Percentiles rank a stretch among this genome's conserved stretches.
These are phyloP conservation scores for Drosophila testacea DNA, from an alignment of 2,888 invertebrate species.

Conservation along the genomic window DNA sequence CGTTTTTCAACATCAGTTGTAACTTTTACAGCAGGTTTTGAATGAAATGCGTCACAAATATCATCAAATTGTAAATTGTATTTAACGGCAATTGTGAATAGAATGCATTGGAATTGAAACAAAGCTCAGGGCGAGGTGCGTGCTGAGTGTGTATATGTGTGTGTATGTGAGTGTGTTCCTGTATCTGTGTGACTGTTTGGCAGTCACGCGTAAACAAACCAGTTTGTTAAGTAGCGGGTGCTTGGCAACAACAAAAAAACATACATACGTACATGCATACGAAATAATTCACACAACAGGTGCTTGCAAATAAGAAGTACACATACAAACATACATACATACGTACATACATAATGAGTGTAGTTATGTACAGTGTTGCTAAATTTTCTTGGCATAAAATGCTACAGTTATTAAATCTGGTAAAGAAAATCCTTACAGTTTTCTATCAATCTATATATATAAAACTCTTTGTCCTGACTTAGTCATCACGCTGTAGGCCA, in stretches of 20 bases:
- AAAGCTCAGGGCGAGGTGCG: slow-evolving; percentile 18
- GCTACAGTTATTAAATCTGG: too few species aligned
- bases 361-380: background rate
- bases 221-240: slow-evolving; percentile 42
- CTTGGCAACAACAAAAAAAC: slow-evolving; percentile 30
- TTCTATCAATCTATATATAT: too few species aligned
- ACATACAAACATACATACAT: background rate
- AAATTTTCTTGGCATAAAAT: too few species aligned
- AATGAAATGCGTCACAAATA: slow-evolving; percentile 33
- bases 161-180: background rate
- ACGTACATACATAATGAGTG: background rate
- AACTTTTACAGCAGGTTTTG: slow-evolving; percentile 1
- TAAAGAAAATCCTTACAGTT: too few species aligned
- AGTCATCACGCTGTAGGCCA: too few species aligned
- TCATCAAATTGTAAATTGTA: slow-evolving; percentile 1
- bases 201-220: slow-evolving; percentile 54
- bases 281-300: slow-evolving; percentile 36
- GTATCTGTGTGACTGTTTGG: slow-evolving; percentile 16
- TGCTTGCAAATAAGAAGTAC: slow-evolving; percentile 26
- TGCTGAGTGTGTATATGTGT: background rate
- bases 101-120: slow-evolving; percentile 33
- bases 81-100: background rate
- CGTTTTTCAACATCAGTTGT: background rate
- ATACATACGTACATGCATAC: slow-evolving; percentile 1
- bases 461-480: too few species aligned